Evolutionary conservation across 1,140 invertebrate species (phyloP), one percentile per base, ranked within the genome.

Genomic region (Drosophila oshimai): DNA sequence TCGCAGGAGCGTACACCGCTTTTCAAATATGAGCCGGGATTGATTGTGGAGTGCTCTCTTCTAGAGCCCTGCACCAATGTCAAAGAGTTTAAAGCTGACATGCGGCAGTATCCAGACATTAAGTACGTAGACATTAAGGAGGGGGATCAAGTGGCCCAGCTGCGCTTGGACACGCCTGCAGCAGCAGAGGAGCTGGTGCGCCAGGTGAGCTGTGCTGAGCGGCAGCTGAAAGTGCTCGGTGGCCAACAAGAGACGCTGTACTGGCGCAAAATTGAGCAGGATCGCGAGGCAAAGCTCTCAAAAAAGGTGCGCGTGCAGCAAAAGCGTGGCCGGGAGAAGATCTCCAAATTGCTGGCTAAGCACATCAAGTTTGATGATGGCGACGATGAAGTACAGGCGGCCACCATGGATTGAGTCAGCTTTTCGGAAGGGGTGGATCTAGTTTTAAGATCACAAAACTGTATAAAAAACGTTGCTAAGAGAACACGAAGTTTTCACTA

Each of bases 101-200:
- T 93, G 46, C 92, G 91, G 24, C 87, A 90, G 37, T 93, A 94
- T 51, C 75, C 90, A 50, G 92, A 92, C 12, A 92, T 94, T 6
- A 92, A 94, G 73, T 95, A 95, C 74, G 93, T 95, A 13, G 95
- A 95, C 64, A 91, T 94, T 5, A 93, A 93, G 44, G 93, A 95
- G 13, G 89, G 86, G 1, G 91, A 93, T 29, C 90, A 80, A 3
- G 89, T 93, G 69, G 93, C 93, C 4, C 93, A 93, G 58, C 74
- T 96, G 15, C 91, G 95, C 44, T 93, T 94, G 44, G 93, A 94
- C 68, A 92, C 93, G 33, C 60, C 92, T 1, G 91, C 93, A 53
- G 91, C 92, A 31, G 94, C 94, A 2, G 91, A 92, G 39, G 83
- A 91, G 26, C 77, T 94, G 13, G 62, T 81, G 0, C 76, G 92